Percentiles rank a stretch among this genome's conserved stretches.
Conservation (phyloP, 1,140 invertebrate species). For the Melipona quadrifasciata region DNA sequence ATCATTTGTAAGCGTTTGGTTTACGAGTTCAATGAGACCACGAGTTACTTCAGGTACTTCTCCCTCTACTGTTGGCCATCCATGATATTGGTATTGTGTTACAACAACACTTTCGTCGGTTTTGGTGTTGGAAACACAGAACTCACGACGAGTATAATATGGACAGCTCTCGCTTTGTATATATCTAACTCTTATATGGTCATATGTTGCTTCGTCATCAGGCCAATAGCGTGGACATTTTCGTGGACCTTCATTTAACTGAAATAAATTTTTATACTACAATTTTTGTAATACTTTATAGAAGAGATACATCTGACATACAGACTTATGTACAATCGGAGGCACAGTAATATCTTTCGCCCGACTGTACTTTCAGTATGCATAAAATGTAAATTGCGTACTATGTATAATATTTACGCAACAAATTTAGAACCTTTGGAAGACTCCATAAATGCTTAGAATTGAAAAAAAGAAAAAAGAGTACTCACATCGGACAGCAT, state of each 20-base stretch:
- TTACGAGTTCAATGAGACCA: conserved; percentile 90
- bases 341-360: conserved; percentile 36
- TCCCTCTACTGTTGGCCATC: conserved; percentile 93
- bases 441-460: not conserved
- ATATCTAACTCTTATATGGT: conserved; percentile 92
- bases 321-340: conserved; percentile 19
- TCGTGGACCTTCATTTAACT: conserved; percentile 87
- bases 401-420: conserved; percentile 49
- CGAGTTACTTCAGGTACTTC: conserved; percentile 93
- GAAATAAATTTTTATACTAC: conserved; percentile 55
- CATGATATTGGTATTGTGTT: conserved; percentile 93
- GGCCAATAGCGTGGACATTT: conserved; percentile 97
- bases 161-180: conserved; percentile 93
- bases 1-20: conserved; percentile 85
- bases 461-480: not conserved
- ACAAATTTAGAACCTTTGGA: not conserved
- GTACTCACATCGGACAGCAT: conserved; percentile 95
- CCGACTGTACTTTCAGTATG: conserved; percentile 28
- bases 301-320: not conserved
- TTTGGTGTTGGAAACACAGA: conserved; percentile 89
- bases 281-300: not conserved
- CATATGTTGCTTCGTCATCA: conserved; percentile 91
- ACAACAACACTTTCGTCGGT: conserved; percentile 87
- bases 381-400: conserved; percentile 39
- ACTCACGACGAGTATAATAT: conserved; percentile 92